Percentiles rank a stretch among this genome's conserved stretches.
phyloP scores from a whole-genome alignment of 2,888 invertebrate genomes.

The Cryptocheilus praepositus region DNA sequence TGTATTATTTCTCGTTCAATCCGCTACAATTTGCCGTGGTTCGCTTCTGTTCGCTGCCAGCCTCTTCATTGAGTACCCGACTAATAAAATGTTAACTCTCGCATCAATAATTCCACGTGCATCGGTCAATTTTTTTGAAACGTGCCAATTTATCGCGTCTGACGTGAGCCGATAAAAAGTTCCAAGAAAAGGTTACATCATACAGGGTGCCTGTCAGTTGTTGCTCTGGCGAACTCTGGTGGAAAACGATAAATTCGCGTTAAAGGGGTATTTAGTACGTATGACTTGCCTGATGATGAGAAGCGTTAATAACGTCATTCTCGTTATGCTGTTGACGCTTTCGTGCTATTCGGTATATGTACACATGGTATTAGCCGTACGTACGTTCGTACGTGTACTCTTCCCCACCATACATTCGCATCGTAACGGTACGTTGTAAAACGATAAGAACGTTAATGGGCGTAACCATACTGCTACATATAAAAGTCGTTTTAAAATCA shows the following conservation, averaged over 20 bases:
- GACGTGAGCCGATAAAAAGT: too few species aligned
- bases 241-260: too few species aligned
- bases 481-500: conserved; percentile 6
- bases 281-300: too few species aligned
- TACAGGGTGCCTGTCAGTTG: too few species aligned
- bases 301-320: background rate
- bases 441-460: conserved; percentile 13
- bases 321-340: background rate
- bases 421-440: background rate
- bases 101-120: too few species aligned
- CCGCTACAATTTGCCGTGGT: conserved; percentile 7
- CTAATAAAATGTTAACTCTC: background rate
- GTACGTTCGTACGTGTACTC: background rate
- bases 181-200: too few species aligned
- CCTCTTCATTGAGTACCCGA: too few species aligned
- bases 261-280: too few species aligned
- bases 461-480: background rate
- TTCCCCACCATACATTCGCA: background rate
- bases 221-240: too few species aligned
- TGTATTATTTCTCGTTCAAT: conserved; percentile 20
- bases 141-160: too few species aligned
- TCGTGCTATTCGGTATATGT: background rate
- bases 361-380: background rate
- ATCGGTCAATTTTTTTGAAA: too few species aligned
- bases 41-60: conserved; percentile 1